These are phyloP conservation scores for Apostichopus leukothele DNA, from an alignment of 53 echinoderm and acorn worm species.

Conservation along the genomic window DNA sequence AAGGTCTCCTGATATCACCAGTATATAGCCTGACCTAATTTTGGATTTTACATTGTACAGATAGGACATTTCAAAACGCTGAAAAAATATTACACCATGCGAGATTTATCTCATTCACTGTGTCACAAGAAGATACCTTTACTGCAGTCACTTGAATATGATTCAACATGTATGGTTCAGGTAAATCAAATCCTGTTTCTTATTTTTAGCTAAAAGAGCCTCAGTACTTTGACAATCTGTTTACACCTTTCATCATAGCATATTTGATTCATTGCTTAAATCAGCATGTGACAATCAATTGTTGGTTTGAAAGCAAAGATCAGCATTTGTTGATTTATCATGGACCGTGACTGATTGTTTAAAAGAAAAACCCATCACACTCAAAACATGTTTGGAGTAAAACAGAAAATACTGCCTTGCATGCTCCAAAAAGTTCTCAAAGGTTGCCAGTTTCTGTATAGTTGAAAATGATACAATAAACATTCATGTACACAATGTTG, in stretches of 20 bases:
- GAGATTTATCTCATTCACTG: not conserved
- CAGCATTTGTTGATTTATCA: conserved; percentile 23
- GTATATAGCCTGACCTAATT: conserved; percentile 1
- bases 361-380: conserved; percentile 35
- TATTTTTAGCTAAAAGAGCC: conserved; percentile 20
- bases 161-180: not conserved
- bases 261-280: conserved; percentile 26
- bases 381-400: conserved; percentile 46
- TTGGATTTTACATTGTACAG: not conserved
- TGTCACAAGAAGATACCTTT: not conserved
- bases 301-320: conserved; percentile 8
- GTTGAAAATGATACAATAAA: conserved; percentile 29
- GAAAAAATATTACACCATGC: not conserved
- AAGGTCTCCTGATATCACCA: not conserved
- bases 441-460: conserved; percentile 16
- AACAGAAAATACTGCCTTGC: conserved; percentile 35
- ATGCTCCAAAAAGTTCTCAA: not conserved
- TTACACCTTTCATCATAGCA: conserved; percentile 17
- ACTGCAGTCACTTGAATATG: conserved; percentile 1
- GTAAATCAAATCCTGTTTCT: conserved; percentile 26
- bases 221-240: conserved; percentile 17
- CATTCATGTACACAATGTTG: conserved; percentile 29
- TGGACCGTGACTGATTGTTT: conserved; percentile 34
- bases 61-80: not conserved
- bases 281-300: conserved; percentile 28